phyloP scores from a whole-genome alignment of 2,113 vertebrate genomes.

The Egretta garzetta region DNA sequence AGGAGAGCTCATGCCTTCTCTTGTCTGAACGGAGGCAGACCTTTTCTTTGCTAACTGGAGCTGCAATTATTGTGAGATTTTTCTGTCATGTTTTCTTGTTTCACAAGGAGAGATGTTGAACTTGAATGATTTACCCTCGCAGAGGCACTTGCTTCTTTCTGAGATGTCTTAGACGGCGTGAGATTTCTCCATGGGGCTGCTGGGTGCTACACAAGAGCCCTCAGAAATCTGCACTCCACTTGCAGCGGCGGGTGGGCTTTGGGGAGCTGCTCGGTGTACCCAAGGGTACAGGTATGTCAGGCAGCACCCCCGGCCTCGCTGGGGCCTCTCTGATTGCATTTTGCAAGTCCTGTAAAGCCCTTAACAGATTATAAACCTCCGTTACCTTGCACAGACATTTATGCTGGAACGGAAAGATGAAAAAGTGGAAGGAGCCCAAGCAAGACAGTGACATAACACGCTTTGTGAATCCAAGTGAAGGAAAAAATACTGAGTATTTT shows the following conservation, averaged over 20 bases:
- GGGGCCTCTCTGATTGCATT: rapidly evolving
- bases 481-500: constrained; percentile 2
- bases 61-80: not conserved
- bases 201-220: not conserved
- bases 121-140: not conserved
- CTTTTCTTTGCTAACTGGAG: not conserved
- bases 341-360: not conserved
- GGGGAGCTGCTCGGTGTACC: not conserved
- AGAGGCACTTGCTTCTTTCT: not conserved
- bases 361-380: not conserved
- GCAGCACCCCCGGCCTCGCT: rapidly evolving
- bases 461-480: constrained; percentile 3
- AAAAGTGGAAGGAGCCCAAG: not conserved
- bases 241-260: not conserved
- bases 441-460: not conserved
- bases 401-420: not conserved
- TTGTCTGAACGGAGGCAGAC: not conserved
- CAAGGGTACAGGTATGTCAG: not conserved
- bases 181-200: not conserved
- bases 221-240: rapidly evolving
- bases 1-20: not conserved
- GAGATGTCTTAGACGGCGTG: not conserved
- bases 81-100: not conserved
- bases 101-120: not conserved
- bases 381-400: not conserved